Evolutionary conservation across 2,888 invertebrate genomes (phyloP).

Genomic region (Pollenia griseotomentosa): DNA sequence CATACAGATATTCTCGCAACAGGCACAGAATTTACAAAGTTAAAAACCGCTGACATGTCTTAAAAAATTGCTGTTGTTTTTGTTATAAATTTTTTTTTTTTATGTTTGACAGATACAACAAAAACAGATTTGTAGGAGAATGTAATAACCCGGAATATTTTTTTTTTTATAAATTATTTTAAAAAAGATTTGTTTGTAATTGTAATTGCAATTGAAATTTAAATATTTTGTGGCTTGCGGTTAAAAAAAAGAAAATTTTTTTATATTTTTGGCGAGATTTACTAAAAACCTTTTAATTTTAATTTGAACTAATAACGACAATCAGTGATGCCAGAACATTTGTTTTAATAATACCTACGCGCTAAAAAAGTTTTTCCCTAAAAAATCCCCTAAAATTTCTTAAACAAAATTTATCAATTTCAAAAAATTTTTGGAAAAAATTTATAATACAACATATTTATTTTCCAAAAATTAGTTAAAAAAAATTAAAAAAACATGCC

Average conservation of each 20-base stretch:
- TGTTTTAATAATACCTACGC: too few species aligned
- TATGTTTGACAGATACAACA: conserved; percentile 45
- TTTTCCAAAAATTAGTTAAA: too few species aligned
- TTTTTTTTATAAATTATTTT: conserved; percentile 1
- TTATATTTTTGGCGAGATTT: background rate
- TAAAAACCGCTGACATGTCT: conserved; percentile 66
- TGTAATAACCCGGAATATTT: conserved; percentile 44
- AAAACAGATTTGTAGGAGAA: conserved; percentile 33
- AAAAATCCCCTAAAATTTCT: too few species aligned
- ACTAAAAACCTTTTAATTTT: background rate
- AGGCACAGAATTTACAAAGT: conserved; percentile 19
- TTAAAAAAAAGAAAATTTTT: background rate
- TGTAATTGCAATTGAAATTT: conserved; percentile 33
- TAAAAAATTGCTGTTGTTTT: conserved; percentile 39
- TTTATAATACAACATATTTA: too few species aligned
- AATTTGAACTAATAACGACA: too few species aligned
- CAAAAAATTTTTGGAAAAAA: too few species aligned
- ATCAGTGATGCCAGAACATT: too few species aligned
- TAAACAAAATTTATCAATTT: too few species aligned
- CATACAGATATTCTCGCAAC: background rate
- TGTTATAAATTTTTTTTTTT: conserved; percentile 2
- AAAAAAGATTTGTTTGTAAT: conserved; percentile 1
- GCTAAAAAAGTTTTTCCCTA: too few species aligned
- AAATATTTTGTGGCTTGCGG: conserved; percentile 45
- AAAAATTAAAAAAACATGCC: too few species aligned